A percentile compares a stretch with the other conserved stretches of the same genome.
phyloP scores from a whole-genome alignment of 2,113 vertebrate species.

The Muntiacus reevesi region DNA sequence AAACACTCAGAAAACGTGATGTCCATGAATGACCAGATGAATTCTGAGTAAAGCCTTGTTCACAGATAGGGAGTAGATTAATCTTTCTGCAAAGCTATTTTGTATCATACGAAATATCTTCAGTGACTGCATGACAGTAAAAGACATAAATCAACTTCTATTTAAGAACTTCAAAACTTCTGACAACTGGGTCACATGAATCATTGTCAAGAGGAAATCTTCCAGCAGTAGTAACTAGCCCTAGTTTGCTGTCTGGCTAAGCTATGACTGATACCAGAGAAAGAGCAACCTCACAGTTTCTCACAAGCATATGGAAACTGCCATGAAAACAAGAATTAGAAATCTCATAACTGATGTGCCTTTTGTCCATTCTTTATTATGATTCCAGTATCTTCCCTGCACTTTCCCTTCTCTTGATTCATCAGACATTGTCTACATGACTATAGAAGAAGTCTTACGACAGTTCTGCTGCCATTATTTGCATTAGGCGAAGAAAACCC shows the following conservation, averaged over 20 bases:
- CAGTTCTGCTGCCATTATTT: background rate
- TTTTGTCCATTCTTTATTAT: background rate
- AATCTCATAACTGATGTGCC: background rate
- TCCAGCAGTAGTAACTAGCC: background rate
- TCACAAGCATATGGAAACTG: background rate
- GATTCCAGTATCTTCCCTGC: background rate
- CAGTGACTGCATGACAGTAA: background rate
- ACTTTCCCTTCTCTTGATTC: background rate
- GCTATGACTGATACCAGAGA: background rate
- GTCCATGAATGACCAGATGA: background rate
- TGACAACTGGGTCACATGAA: background rate
- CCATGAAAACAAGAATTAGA: background rate
- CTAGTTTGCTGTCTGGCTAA: background rate
- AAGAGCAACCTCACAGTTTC: background rate
- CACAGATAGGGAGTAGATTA: background rate
- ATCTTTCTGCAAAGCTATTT: background rate
- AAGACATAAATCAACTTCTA: background rate
- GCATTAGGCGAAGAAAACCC: background rate
- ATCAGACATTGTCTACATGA: background rate
- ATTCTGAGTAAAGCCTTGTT: background rate
- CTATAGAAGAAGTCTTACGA: fast-evolving
- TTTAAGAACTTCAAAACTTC: background rate
- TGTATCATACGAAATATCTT: background rate
- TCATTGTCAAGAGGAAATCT: background rate
- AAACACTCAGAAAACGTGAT: background rate